A percentile compares a stretch with the other conserved stretches of the same genome.
These are phyloP conservation scores for Acleris cristana DNA, from an alignment of 2,888 invertebrate genomes.

Conservation along the genomic window DNA sequence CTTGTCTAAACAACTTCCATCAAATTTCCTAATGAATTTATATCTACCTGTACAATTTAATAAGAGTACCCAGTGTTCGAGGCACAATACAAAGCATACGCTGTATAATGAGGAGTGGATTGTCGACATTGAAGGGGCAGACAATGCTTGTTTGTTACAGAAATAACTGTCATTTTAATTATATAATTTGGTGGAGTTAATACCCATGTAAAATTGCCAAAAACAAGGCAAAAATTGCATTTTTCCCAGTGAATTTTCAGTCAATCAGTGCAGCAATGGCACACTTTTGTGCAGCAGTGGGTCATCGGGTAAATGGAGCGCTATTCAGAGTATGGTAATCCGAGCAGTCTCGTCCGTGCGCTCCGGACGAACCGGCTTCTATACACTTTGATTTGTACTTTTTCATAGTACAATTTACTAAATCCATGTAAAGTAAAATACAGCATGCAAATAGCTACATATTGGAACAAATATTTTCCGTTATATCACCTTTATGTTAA, in stretches of 20 bases:
- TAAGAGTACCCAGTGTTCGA: conserved; percentile 31
- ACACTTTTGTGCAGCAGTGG: conserved; percentile 26
- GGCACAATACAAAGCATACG: conserved; percentile 32
- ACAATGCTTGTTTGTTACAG: conserved; percentile 7
- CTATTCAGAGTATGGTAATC: conserved; percentile 37
- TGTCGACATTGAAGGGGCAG: conserved; percentile 10
- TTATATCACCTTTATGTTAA: neutral
- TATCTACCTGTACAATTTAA: conserved; percentile 38
- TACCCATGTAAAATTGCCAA: neutral
- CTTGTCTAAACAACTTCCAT: conserved; percentile 75
- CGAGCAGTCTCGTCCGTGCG: conserved; percentile 14
- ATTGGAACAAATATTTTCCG: neutral
- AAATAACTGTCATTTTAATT: neutral
- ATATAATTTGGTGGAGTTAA: neutral
- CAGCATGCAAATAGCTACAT: neutral
- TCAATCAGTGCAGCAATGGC: conserved; percentile 21
- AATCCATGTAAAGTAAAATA: neutral
- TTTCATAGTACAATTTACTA: neutral
- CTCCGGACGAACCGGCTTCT: conserved; percentile 9
- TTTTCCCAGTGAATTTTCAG: conserved; percentile 14
- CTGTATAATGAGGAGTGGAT: conserved; percentile 26
- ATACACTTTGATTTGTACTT: conserved; percentile 21
- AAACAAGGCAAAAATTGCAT: neutral
- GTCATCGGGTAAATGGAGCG: conserved; percentile 37
- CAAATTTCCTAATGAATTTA: conserved; percentile 62